phyloP scores from a whole-genome alignment of 2,113 vertebrate genomes.

The Platysteira castanea region DNA sequence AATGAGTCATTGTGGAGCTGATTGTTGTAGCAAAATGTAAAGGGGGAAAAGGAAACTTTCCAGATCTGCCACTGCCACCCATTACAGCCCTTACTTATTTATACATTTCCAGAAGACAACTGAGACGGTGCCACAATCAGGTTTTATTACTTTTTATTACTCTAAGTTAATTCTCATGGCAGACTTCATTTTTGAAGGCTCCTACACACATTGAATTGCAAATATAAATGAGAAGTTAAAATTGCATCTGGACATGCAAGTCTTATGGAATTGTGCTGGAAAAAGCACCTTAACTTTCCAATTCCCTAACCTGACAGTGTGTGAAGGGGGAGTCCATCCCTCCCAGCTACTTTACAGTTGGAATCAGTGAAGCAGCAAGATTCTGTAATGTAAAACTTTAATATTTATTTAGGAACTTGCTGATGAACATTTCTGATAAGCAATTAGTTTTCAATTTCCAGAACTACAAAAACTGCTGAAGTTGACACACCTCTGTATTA shows the following conservation, averaged over 20 bases:
- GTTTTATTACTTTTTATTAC: conserved; percentile 12
- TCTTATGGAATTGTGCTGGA: background rate
- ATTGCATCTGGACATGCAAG: conserved; percentile 2
- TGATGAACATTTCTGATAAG: conserved; percentile 36
- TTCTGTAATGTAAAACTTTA: background rate
- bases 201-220: background rate
- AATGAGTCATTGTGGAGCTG: conserved; percentile 46
- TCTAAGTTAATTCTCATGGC: background rate
- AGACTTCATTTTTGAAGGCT: conserved; percentile 20
- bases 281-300: conserved; percentile 15
- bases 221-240: conserved; percentile 21
- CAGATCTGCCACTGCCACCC: background rate
- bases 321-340: background rate
- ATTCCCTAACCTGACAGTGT: background rate
- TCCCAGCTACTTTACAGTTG: background rate
- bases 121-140: background rate
- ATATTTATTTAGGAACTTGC: conserved; percentile 11
- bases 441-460: conserved; percentile 41
- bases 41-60: background rate
- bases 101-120: background rate
- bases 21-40: background rate
- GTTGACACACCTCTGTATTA: background rate
- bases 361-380: background rate
- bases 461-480: background rate
- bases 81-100: background rate